Evolutionary conservation across 2,888 invertebrate species (phyloP), one percentile per base, ranked within the genome.

Genomic region (Lasioglossum lativentre): DNA sequence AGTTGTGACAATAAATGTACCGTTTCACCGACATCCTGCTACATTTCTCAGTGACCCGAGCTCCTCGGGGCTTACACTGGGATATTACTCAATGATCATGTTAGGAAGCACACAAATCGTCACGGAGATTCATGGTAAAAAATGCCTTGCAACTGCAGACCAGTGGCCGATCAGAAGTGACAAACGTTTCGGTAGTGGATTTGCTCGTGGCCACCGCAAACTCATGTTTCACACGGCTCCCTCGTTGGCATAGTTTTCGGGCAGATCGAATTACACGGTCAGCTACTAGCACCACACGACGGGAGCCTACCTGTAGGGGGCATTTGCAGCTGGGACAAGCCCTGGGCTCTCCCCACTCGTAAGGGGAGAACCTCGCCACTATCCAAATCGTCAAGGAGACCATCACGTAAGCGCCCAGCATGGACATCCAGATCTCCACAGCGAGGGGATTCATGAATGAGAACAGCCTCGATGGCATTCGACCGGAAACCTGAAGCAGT

Each of bases 391-490:
- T 97, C 91, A 97, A 95, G 63, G 97, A 97, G 88, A 98, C 98
- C 91, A 98, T 96, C 85, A 98, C 95, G 95, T 98, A 98, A 86
- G 98, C 98, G 82, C 97, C 97, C 86, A 97, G 96, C 95, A 98
- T 97, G 94, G 97, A 97, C 86, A 98, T 95, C 98, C 98, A 98
- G 93, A 98, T 98, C 95, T 98, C 97, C 89, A 97, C 96, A 3
- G 98, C 97, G 90, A 98, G 96, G 10, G 98, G 98, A 93, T 97
- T 97, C 95, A 98, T 97, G 95, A 98, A 98, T 79, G 98, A 97
- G 96, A 98, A 98, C 91, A 96, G 97, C 93, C 96, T 96, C 93
- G 96, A 96, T 92, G 96, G 97, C 94, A 96, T 96, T 93, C 96
- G 97, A 95, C 96, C 97, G 92, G 96, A 96, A 63, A 96, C 95